A percentile compares a stretch with the other conserved stretches of the same genome.
phyloP scores from a whole-genome alignment of 2,113 vertebrate species.

The Cephalopholis sonnerati region DNA sequence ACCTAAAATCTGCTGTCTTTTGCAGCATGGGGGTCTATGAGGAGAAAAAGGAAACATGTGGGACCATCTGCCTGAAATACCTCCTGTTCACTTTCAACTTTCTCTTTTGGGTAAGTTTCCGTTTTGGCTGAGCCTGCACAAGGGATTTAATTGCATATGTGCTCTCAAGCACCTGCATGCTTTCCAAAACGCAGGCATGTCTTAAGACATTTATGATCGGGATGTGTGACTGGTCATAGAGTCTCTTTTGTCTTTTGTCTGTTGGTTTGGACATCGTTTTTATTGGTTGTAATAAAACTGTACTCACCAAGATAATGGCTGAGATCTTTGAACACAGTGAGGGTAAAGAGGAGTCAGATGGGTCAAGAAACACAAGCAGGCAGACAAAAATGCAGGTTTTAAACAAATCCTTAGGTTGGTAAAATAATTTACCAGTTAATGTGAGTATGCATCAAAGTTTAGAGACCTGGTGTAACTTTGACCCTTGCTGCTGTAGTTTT shows the following conservation, averaged over 20 bases:
- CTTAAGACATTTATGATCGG: background rate
- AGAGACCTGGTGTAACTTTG: background rate
- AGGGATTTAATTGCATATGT: background rate
- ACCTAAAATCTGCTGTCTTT: slow-evolving; percentile 13
- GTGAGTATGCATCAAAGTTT: background rate
- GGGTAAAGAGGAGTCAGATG: background rate
- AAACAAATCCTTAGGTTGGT: background rate
- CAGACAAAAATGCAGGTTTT: background rate
- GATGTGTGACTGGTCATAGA: background rate
- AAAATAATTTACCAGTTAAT: background rate
- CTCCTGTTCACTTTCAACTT: slow-evolving; percentile 98
- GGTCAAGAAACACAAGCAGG: background rate
- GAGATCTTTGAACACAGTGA: background rate
- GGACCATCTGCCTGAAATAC: slow-evolving; percentile 97
- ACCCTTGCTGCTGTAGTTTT: background rate
- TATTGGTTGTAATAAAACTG: background rate
- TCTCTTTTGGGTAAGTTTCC: slow-evolving; percentile 94
- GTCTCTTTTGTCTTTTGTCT: background rate
- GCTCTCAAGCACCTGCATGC: background rate
- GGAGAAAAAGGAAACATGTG: slow-evolving; percentile 92
- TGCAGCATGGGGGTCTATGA: slow-evolving; percentile 81
- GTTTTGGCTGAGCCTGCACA: background rate
- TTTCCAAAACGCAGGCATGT: background rate
- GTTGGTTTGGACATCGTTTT: background rate
- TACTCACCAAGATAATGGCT: background rate